Conservation (phyloP, 2,113 vertebrate genomes). For the Cyphotilapia sp. region DNA sequence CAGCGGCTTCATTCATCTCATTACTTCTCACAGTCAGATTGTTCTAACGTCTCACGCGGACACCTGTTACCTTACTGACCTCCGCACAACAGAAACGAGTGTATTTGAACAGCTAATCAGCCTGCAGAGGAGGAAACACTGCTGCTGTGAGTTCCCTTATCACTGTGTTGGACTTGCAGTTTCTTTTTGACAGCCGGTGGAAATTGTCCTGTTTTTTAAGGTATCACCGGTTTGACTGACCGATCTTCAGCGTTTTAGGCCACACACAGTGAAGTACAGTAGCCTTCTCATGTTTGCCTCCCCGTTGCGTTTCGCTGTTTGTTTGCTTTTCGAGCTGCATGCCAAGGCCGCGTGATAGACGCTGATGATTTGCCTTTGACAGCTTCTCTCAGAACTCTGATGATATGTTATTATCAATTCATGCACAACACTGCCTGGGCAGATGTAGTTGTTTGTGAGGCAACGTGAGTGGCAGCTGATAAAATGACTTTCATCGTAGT, state of each 20-base stretch:
- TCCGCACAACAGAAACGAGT: background rate
- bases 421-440: background rate
- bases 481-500: conserved; percentile 24
- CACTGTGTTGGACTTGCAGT: background rate
- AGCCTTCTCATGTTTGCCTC: background rate
- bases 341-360: background rate
- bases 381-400: conserved; percentile 13
- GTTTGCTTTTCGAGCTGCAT: background rate
- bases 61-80: background rate
- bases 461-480: conserved; percentile 28
- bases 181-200: background rate
- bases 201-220: background rate
- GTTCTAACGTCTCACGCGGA: background rate
- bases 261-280: background rate
- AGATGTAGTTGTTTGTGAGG: conserved; percentile 16
- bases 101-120: background rate
- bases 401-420: conserved; percentile 28
- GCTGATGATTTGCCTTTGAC: conserved; percentile 14
- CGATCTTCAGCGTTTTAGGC: background rate
- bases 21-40: background rate
- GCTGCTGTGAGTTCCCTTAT: background rate
- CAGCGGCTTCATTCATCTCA: background rate
- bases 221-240: background rate
- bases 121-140: background rate
- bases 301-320: background rate